Evolutionary conservation across 2,888 invertebrate genomes (phyloP), one percentile per base, ranked within the genome.

Genomic region (Sceliomorpha sp.): DNA sequence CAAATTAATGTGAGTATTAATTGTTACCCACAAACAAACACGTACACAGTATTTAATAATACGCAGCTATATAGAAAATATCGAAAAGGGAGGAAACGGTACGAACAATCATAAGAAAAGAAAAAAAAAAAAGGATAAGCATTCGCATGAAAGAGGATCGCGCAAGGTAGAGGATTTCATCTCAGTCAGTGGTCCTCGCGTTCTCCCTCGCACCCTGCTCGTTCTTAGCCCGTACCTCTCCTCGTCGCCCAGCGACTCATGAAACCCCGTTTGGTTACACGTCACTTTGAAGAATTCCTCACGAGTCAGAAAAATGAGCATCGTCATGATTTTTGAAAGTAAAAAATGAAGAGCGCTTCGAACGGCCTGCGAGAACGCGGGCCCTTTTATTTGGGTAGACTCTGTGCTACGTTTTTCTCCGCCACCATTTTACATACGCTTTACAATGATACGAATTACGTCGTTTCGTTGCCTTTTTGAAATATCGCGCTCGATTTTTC

Each of bases 321-420:
- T 85, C 86, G 87, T 88, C 87, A 88, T 88, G 88, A 86, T 87
- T 87, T 88, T 88, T 87, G 88, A 88, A 87, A 87, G 88, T 88
- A 87, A 88, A 88, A 87, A 88, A 86, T 86, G 85, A 86, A 84
- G 82, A 86, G 58, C 66, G 58, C 39, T 56, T 20, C 37, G 58
- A 53, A 58, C 68, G 64, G 60, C 64, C 53, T 47, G 36, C 37
- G 45, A 45, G 56, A 44, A 13, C 42, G 45, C 45, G 63, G 51
- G 47, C 66, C 66, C 56, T 69, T 69, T 72, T 59, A 60, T 68
- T 44, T 27, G 45, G 15, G 8, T n/a, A 2, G 40, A 34, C 29
- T 31, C 42, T 15, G 8, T 20, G 10, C 12, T 60, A 48, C 24
- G 36, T 37, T 53, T 47, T 51, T 60, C 62, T 44, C 39, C 55